phyloP scores from a whole-genome alignment of 92 coral and sea anemone species.

The Umimayanthus kanabou region DNA sequence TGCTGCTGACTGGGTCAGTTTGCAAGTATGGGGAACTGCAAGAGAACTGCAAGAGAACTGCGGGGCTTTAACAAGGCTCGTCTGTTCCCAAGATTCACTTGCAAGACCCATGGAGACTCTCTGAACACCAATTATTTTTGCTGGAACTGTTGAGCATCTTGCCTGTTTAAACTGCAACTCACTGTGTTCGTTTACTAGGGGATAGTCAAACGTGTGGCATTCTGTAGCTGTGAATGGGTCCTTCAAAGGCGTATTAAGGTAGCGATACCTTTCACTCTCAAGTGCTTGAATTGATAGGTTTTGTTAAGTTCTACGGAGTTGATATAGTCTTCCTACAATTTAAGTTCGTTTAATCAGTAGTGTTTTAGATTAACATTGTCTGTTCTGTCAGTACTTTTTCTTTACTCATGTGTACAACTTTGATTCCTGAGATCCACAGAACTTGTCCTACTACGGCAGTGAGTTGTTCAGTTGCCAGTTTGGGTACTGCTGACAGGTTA shows the following conservation, averaged over 20 bases:
- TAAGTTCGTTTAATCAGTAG: no score
- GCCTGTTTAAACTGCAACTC: constrained; percentile 9
- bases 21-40: no score
- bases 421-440: no score
- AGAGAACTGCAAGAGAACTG: constrained; percentile 1
- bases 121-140: background rate
- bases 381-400: no score
- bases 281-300: constrained; percentile 2
- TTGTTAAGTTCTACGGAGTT: background rate
- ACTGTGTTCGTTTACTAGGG: background rate
- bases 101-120: background rate
- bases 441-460: no score
- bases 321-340: no score
- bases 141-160: background rate
- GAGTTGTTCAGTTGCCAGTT: no score
- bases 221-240: constrained; percentile 18
- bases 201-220: background rate
- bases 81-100: constrained; percentile 1
- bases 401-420: no score
- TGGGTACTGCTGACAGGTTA: no score
- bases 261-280: constrained; percentile 6
- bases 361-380: no score
- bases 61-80: constrained; percentile 10
- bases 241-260: constrained; percentile 1
- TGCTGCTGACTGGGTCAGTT: background rate